Percentiles rank a stretch among this genome's conserved stretches.
Evolutionary conservation across 2,113 vertebrate genomes (phyloP).

Genomic region (Tiliqua scincoides): DNA sequence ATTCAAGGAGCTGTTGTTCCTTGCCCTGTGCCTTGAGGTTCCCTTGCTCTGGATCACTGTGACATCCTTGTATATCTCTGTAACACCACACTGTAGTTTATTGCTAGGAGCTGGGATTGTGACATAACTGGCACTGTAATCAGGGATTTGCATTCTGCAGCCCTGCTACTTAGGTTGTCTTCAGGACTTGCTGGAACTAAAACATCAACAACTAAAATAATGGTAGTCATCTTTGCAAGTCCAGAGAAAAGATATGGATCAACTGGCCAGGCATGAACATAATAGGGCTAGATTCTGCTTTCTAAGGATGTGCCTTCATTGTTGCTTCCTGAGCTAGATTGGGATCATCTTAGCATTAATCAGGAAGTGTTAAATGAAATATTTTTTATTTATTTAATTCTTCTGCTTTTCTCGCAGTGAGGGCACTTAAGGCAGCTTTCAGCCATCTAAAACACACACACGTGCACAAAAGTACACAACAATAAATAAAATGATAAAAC

Average conservation of each 20-base stretch:
- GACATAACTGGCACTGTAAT: constrained; percentile 1
- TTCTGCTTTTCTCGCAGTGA: too few relatives aligned
- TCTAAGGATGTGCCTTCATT: not conserved
- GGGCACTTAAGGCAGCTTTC: too few relatives aligned
- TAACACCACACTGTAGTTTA: not conserved
- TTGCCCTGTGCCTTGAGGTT: not conserved
- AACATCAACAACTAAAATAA: not conserved
- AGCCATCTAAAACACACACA: too few relatives aligned
- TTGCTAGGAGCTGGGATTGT: not conserved
- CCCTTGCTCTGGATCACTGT: not conserved
- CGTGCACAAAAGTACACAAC: too few relatives aligned
- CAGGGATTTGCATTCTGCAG: not conserved
- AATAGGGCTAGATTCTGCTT: not conserved
- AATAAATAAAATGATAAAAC: too few relatives aligned
- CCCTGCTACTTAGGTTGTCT: not conserved
- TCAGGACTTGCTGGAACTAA: not conserved
- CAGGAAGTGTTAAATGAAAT: too few relatives aligned
- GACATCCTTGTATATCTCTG: not conserved
- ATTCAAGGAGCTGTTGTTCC: not conserved
- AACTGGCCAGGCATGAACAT: not conserved
- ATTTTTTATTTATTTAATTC: too few relatives aligned
- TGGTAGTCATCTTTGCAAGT: not conserved
- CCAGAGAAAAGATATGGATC: not conserved
- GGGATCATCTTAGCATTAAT: too few relatives aligned
- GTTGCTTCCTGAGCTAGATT: not conserved